Base-by-base conservation (phyloP, 1,140 invertebrate species). In the Drosophila nikananu region DNA sequence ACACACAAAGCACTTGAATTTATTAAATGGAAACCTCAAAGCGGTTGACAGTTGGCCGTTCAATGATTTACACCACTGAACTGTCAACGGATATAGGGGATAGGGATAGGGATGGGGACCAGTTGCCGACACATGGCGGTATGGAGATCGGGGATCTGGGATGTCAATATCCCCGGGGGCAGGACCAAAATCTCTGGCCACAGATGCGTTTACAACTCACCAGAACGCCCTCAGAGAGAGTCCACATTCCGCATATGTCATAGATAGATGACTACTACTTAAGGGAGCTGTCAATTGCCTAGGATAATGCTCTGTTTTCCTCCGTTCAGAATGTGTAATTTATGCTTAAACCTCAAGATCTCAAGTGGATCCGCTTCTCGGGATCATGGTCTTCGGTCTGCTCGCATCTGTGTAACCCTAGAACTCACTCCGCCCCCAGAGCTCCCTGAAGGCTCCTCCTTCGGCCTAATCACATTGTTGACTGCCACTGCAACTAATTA, bases 401-500 rank as follows among this genome's bases (percentile, higher is more conserved):
- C 39, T 65, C 57, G 68, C 84, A 87, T 63, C 44, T 46, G 59
- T 83, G 83, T 81, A 87, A 87, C 74, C 84, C 61, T 67, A 87
- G 81, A 89, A 70, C 44, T 4, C 42, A 41, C 49, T 35, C 49
- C 44, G 44, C 32, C 35, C 41, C 35, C 49, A 27, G 27, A 25
- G 51, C 35, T 52, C 59, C 51, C 25, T 3, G 21, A n/a, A 30
- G 49, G 15, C 65, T 59, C 30, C 70, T 49, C 13, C 65, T 59
- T 23, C 21, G 70, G 77, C 58, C 78, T 89, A 89, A 89, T 87
- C 84, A 81, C 77, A 81, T 64, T 81, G 81, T 90, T 87, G 84
- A 84, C 81, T 89, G 84, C 84, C 82, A 89, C 86, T 89, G 86
- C 86, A 90, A 74, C 86, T 89, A 89, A 89, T 89, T 89, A 89